Evolutionary conservation across 2,888 invertebrate genomes (phyloP).

Genomic region (Napeogenes inachia): DNA sequence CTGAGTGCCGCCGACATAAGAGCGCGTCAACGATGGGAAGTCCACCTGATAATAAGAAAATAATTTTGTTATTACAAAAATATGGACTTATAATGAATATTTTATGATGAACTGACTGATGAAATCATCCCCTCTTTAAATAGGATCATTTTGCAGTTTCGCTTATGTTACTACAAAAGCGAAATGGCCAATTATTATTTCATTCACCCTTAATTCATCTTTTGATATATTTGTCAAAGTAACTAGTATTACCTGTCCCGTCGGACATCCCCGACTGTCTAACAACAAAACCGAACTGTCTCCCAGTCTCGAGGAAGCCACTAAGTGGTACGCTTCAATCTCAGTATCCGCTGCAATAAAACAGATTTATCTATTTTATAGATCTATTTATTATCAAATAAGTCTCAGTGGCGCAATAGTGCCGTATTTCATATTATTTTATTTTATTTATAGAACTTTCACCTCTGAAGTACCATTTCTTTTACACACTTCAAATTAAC

Average conservation of each 20-base stretch:
- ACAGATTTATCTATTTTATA: background rate
- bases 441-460: background rate
- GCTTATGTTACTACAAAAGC: no score
- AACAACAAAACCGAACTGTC: conserved; percentile 85
- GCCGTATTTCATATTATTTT: background rate
- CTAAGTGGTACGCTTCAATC: conserved; percentile 86
- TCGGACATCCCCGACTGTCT: conserved; percentile 88
- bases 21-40: conserved; percentile 73
- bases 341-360: conserved; percentile 63
- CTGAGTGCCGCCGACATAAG: conserved; percentile 52
- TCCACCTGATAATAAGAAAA: conserved; percentile 56
- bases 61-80: no score
- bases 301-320: conserved; percentile 86
- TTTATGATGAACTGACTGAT: no score
- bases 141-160: no score
- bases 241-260: conserved; percentile 72
- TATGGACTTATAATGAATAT: no score
- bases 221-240: no score
- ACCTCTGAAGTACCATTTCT: background rate
- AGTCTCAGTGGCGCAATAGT: no score
- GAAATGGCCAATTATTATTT: no score
- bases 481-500: no score
- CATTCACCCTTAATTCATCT: no score
- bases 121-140: no score
- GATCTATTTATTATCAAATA: no score